Evolutionary conservation across 2,797 vertebrate species (phyloP).

Genomic region (Moxostoma hubbsi): DNA sequence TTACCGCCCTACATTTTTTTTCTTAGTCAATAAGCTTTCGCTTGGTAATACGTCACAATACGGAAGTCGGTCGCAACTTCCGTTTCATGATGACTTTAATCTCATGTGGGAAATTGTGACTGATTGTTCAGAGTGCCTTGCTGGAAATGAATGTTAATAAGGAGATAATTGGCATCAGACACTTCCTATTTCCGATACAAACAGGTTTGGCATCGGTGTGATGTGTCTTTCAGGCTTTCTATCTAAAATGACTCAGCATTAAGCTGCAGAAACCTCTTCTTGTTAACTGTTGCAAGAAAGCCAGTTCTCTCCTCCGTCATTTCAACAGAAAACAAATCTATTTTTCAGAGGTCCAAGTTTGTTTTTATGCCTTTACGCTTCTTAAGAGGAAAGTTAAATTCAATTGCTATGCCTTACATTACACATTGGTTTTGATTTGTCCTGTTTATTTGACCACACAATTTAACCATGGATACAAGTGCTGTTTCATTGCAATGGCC

Average conservation of each 20-base stretch:
- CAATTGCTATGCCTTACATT: neutral
- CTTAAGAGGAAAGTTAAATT: neutral
- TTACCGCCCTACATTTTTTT: too few species aligned
- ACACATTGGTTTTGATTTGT: neutral
- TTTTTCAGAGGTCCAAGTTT: neutral
- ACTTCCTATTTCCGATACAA: constrained; percentile 20
- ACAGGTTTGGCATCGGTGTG: neutral
- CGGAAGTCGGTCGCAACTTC: too few species aligned
- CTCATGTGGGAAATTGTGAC: neutral
- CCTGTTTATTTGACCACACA: neutral
- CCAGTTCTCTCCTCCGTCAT: neutral
- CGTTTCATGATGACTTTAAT: too few species aligned
- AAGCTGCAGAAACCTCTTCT: neutral
- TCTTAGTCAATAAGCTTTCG: too few species aligned
- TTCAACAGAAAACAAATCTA: neutral
- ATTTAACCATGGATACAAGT: neutral
- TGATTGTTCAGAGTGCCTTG: constrained; percentile 24
- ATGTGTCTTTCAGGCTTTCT: neutral
- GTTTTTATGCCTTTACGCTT: too few species aligned
- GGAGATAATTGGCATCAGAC: constrained; percentile 24
- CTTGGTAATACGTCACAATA: too few species aligned
- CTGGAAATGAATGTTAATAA: constrained; percentile 35
- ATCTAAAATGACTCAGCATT: constrained; percentile 16
- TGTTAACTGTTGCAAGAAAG: neutral
- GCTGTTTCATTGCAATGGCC: too few species aligned